phyloP scores from a whole-genome alignment of 1,140 invertebrate species.

The Papilio machaon region DNA sequence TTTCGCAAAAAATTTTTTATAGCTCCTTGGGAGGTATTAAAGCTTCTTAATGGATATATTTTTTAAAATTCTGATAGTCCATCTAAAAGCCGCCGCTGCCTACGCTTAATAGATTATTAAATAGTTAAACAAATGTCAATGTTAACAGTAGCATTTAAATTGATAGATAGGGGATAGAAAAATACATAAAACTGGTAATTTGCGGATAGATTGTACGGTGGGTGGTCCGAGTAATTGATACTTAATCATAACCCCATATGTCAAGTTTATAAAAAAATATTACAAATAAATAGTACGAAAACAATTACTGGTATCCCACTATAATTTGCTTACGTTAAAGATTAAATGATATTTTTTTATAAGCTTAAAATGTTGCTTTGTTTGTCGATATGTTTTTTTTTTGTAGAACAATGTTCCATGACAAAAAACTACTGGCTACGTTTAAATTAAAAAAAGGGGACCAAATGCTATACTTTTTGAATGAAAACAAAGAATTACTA shows the following conservation, averaged over 20 bases:
- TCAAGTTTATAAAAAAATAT: background rate
- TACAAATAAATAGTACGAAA: background rate
- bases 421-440: background rate
- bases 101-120: slow-evolving; percentile 11
- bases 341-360: background rate
- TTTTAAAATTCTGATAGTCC: background rate
- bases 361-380: too few species aligned
- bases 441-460: too few species aligned
- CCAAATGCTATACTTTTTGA: too few species aligned
- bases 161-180: background rate
- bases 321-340: background rate
- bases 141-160: slow-evolving; percentile 12
- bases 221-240: slow-evolving; percentile 4
- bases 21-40: background rate
- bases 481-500: too few species aligned
- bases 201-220: background rate
- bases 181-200: slow-evolving; percentile 5
- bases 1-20: too few species aligned
- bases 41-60: background rate
- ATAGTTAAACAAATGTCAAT: slow-evolving; percentile 20
- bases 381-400: background rate
- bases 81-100: background rate
- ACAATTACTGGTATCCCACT: background rate
- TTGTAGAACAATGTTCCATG: background rate
- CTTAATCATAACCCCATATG: slow-evolving; percentile 10